A percentile compares a stretch with the other conserved stretches of the same genome.
These are phyloP conservation scores for Trypoxylon attenuatum DNA, from an alignment of 2,888 invertebrate species.

Conservation along the genomic window DNA sequence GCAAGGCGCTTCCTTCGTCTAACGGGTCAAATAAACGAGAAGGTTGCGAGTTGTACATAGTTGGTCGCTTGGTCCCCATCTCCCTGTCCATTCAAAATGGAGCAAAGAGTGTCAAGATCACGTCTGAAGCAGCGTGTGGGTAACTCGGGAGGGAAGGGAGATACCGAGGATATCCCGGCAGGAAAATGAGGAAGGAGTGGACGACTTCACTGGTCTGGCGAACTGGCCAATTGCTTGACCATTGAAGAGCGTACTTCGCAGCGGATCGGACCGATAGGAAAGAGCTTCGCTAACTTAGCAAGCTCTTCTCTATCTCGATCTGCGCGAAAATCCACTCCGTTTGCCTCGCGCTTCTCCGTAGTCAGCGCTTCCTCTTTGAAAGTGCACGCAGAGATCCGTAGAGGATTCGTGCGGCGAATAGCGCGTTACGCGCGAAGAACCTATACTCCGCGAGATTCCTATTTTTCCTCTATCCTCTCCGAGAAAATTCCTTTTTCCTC, in stretches of 20 bases:
- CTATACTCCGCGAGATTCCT: constrained; percentile 21
- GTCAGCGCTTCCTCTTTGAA: too few species aligned
- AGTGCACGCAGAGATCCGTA: neutral
- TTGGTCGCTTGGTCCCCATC: neutral
- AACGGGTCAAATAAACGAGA: neutral
- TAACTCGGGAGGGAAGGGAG: constrained; percentile 5
- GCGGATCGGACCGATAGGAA: constrained; percentile 62
- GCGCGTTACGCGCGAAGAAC: constrained; percentile 17
- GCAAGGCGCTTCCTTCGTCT: neutral
- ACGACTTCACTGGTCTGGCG: constrained; percentile 65
- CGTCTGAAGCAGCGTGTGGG: constrained; percentile 23
- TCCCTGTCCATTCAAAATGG: constrained; percentile 36
- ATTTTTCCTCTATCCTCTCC: constrained; percentile 14
- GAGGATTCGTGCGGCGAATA: neutral
- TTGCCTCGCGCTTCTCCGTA: constrained; percentile 38
- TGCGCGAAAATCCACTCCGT: constrained; percentile 57
- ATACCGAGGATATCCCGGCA: constrained; percentile 21
- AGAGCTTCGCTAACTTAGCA: constrained; percentile 63
- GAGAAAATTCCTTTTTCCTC: constrained; percentile 21
- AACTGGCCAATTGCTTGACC: constrained; percentile 72
- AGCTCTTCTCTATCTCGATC: constrained; percentile 59
- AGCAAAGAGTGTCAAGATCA: constrained; percentile 43
- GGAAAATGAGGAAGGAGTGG: constrained; percentile 50
- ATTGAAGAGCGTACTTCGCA: constrained; percentile 64
- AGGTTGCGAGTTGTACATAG: neutral